A percentile compares a stretch with the other conserved stretches of the same genome.
Evolutionary conservation across 1,140 invertebrate genomes (phyloP).

Genomic region (Drosophila bocki): DNA sequence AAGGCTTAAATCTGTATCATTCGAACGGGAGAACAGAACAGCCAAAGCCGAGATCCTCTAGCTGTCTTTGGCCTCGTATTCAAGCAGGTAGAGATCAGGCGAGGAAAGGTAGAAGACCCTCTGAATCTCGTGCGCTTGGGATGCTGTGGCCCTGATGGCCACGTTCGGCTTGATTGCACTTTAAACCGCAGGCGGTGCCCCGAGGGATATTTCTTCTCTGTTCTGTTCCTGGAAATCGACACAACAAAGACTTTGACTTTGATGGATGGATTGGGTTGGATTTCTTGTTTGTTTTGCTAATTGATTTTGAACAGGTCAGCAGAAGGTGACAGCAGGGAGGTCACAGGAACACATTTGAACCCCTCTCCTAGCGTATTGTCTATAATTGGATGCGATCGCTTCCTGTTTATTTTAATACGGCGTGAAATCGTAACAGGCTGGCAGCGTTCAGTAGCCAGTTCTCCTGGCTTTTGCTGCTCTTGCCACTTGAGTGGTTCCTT

Average conservation of each 20-base stretch:
- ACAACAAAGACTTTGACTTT: constrained; percentile 43
- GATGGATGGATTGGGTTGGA: constrained; percentile 30
- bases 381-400: constrained; percentile 18
- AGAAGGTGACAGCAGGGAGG: constrained; percentile 35
- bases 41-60: not conserved
- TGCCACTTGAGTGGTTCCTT: constrained; percentile 32
- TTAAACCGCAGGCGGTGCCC: constrained; percentile 51
- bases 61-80: not conserved
- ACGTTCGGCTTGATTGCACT: constrained; percentile 71
- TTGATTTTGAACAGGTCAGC: constrained; percentile 76
- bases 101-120: not conserved
- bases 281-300: constrained; percentile 68
- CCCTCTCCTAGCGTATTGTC: not conserved
- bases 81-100: not conserved
- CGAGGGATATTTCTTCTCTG: constrained; percentile 1
- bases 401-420: constrained; percentile 69
- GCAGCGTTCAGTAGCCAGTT: constrained; percentile 17
- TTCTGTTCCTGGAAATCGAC: constrained; percentile 35
- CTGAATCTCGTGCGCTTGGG: constrained; percentile 22
- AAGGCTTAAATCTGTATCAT: constrained; percentile 76
- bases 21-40: constrained; percentile 63
- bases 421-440: constrained; percentile 58
- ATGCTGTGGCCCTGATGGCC: constrained; percentile 57
- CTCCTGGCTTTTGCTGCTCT: not conserved
- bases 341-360: constrained; percentile 2